Evolutionary conservation across 2,888 invertebrate species (phyloP).

Genomic region (Dusona sp.): DNA sequence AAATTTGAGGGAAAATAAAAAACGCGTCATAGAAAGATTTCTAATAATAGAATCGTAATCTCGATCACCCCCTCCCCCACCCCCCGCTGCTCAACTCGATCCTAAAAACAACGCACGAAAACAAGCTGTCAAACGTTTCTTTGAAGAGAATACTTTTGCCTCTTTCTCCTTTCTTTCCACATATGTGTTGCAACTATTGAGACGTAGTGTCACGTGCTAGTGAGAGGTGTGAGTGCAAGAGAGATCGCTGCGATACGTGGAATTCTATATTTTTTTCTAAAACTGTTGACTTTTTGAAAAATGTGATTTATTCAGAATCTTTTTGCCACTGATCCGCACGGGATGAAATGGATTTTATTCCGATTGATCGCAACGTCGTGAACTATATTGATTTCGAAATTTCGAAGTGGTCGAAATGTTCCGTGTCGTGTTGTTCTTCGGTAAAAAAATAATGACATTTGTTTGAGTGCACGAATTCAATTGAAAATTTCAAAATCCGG

Average conservation of each 20-base stretch:
- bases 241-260: background rate
- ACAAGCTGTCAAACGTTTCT: conserved; percentile 25
- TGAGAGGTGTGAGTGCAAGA: background rate
- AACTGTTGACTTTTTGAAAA: background rate
- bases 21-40: conserved; percentile 3
- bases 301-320: background rate
- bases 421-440: background rate
- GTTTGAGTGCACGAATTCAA: background rate
- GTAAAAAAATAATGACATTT: background rate
- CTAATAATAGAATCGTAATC: conserved; percentile 35
- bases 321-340: background rate
- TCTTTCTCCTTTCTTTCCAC: background rate
- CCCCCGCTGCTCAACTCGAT: background rate
- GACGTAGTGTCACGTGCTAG: background rate
- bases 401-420: background rate
- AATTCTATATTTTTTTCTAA: background rate
- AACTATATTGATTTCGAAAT: background rate
- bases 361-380: background rate
- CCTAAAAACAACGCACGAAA: background rate
- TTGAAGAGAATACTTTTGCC: background rate
- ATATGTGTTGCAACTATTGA: background rate
- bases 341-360: background rate
- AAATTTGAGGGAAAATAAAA: conserved; percentile 34
- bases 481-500: background rate
- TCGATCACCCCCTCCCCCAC: conserved; percentile 2